Evolutionary conservation across 92 coral and sea anemone species (phyloP), one percentile per base, ranked within the genome.

Genomic region (Epizoanthus fatuus): DNA sequence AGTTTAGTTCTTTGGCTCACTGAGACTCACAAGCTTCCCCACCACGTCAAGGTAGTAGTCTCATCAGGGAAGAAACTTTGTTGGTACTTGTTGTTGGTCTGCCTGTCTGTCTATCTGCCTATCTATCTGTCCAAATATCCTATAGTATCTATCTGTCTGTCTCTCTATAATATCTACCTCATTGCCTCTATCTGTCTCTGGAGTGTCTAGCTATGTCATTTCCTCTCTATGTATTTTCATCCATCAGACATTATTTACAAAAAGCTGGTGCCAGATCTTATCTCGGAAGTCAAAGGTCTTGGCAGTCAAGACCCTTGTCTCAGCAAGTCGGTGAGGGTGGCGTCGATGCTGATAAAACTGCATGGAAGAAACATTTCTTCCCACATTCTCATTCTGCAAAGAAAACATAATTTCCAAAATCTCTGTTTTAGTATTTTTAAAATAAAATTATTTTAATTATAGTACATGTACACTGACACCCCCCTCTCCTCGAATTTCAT

Each of bases 301-400:
- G 11, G 88, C 65, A 62, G 44, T 47, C 38, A 85, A 66, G 14
- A 75, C 68, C 64, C 83, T 85, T 52, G 89, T 85, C 25, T 81
- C 74, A 29, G 84, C 84, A 74, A 85, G 64, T 65, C 76, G 66
- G 19, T 63, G 82, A 63, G 89, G 89, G 52, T 85, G 89, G 3
- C 69, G 54, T 2, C 74, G 39, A 58, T 85, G 89, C 19, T 85
- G 89, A 56, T 85, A 85, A 59, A 60, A 75, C 49, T 85, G 84
- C 10, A 63, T 38, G 4, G 89, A 85, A n/a, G 66, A 52, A 37
- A 55, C 84, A n/a, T 53, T 75, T 74, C 89, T 59, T 7, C 76
- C 72, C 49, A 85, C 89, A 85, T 85, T 85, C 57, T 85, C 89
- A 86, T 86, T 86, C 90, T 86, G 64, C 40, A 86, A 79, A n/a